Evolutionary conservation across 2,888 invertebrate species (phyloP).

Genomic region (Drosophila greeni): DNA sequence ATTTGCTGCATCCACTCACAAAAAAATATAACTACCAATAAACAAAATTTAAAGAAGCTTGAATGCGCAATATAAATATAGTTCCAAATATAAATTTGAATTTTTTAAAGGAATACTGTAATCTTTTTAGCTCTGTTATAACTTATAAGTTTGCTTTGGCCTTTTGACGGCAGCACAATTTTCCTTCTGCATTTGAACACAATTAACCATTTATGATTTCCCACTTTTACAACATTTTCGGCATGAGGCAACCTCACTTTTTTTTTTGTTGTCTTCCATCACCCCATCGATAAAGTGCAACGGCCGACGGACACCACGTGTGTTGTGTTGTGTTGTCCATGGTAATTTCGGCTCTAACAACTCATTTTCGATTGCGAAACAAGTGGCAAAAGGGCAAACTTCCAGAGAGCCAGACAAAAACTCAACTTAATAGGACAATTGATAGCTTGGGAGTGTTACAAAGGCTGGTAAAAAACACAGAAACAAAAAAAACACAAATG

Average conservation of each 20-base stretch:
- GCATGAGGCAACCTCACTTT: conserved; percentile 25
- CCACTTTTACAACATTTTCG: conserved; percentile 57
- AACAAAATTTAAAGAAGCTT: neutral
- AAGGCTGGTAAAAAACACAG: conserved; percentile 12
- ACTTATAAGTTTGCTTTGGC: conserved; percentile 14
- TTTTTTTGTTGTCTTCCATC: conserved; percentile 9
- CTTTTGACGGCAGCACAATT: conserved; percentile 19
- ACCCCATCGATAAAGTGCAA: conserved; percentile 51
- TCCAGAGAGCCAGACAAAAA: conserved; percentile 30
- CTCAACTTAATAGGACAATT: conserved; percentile 44
- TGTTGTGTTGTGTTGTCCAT: conserved; percentile 46
- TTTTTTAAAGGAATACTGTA: neutral
- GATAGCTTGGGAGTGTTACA: conserved; percentile 48
- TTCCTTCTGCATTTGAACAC: conserved; percentile 62
- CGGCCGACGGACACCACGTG: conserved; percentile 67
- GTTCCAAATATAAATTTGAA: neutral
- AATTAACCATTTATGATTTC: conserved; percentile 71
- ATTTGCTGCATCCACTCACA: neutral
- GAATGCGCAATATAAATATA: neutral
- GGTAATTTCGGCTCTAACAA: conserved; percentile 62
- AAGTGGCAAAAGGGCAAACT: conserved; percentile 51
- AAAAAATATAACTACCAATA: neutral
- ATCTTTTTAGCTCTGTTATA: neutral
- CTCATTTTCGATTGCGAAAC: conserved; percentile 72
- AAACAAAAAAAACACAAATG: conserved; percentile 27